These are phyloP conservation scores for Epinotia ramella DNA, from an alignment of 2,888 invertebrate species.

Conservation along the genomic window DNA sequence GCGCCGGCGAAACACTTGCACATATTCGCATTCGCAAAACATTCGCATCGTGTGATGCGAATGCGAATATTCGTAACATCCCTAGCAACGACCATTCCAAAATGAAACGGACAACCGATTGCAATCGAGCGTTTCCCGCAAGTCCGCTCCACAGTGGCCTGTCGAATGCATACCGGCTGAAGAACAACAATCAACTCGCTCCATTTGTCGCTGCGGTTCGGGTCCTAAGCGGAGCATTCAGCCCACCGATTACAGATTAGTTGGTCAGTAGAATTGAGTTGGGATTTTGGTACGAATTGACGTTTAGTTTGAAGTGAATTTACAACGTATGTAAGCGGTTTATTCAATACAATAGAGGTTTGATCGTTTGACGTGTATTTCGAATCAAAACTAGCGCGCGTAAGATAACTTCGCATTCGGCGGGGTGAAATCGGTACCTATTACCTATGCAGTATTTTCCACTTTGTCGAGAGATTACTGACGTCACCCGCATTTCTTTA, in stretches of 20 bases:
- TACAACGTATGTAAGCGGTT: not conserved
- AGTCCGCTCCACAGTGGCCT: conserved; percentile 55
- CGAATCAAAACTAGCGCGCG: no score
- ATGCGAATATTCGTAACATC: no score
- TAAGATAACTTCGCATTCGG: no score
- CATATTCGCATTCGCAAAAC: no score
- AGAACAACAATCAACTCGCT: conserved; percentile 58
- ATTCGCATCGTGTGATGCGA: no score
- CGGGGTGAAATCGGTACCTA: no score
- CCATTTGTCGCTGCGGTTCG: conserved; percentile 53
- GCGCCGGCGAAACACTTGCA: no score
- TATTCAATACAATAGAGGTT: not conserved
- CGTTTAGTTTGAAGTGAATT: not conserved
- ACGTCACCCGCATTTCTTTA: no score
- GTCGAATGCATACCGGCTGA: conserved; percentile 58
- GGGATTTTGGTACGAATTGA: not conserved
- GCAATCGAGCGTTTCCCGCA: conserved; percentile 53
- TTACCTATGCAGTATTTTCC: no score
- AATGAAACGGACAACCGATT: conserved; percentile 5
- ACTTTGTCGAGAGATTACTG: no score
- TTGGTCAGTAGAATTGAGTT: conserved; percentile 8
- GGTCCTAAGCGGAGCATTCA: conserved; percentile 24
- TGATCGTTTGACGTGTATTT: not conserved
- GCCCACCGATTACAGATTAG: conserved; percentile 47
- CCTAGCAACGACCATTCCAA: conserved; percentile 47